These are phyloP conservation scores for Microchirus variegatus DNA, from an alignment of 2,797 vertebrate genomes.

Conservation along the genomic window DNA sequence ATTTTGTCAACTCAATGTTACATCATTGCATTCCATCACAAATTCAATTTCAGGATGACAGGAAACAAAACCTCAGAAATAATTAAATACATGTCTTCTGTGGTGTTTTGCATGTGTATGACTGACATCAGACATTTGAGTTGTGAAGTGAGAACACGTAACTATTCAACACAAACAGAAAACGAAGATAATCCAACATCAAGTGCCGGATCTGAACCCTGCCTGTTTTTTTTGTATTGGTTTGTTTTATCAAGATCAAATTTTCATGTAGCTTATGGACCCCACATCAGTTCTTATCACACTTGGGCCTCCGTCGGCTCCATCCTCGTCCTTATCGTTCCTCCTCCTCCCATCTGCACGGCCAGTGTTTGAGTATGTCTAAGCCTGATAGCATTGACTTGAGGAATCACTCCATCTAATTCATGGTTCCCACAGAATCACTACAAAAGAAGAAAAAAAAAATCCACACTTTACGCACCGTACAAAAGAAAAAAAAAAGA, in stretches of 20 bases:
- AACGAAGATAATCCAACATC: neutral
- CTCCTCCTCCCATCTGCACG: neutral
- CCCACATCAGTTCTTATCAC: slow-evolving; percentile 45
- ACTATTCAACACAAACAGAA: neutral
- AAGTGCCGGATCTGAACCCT: slow-evolving; percentile 2
- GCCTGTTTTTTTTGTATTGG: slow-evolving; percentile 31
- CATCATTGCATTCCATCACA: slow-evolving; percentile 4
- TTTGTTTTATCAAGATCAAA: slow-evolving; percentile 51
- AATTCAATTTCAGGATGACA: slow-evolving; percentile 19
- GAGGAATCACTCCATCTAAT: slow-evolving; percentile 74
- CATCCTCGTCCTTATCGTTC: neutral
- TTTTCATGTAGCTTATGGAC: slow-evolving; percentile 20
- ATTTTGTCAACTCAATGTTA: slow-evolving; percentile 14
- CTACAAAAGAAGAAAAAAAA: slow-evolving; percentile 67
- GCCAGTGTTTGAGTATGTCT: slow-evolving; percentile 70
- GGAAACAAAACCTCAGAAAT: slow-evolving; percentile 27
- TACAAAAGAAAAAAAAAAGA: slow-evolving; percentile 70
- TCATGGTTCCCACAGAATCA: slow-evolving; percentile 70
- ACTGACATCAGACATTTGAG: neutral
- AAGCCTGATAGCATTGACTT: slow-evolving; percentile 75
- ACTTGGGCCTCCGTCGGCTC: neutral
- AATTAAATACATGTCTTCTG: slow-evolving; percentile 33
- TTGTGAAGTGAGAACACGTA: neutral
- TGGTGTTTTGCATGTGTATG: slow-evolving; percentile 10
- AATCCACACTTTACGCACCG: slow-evolving; percentile 44